phyloP scores from a whole-genome alignment of 2,797 vertebrate species.

The Selene dorsalis region DNA sequence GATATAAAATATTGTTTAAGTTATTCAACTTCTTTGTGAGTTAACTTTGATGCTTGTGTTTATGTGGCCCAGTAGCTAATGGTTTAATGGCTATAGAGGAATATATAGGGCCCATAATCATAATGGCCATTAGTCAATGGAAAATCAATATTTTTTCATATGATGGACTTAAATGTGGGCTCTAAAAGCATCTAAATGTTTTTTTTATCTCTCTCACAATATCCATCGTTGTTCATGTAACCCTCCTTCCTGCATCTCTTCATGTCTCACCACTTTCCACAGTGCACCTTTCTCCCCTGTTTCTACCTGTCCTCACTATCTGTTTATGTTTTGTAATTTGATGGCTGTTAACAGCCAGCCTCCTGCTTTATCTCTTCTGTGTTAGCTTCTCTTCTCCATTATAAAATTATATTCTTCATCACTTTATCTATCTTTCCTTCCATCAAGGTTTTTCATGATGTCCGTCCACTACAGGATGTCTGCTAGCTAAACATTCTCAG shows the following conservation, averaged over 20 bases:
- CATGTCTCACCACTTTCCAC: background rate
- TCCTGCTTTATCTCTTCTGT: background rate
- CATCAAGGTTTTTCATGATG: slow-evolving; percentile 11
- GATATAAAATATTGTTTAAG: background rate
- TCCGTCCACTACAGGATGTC: slow-evolving; percentile 24
- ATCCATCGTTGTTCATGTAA: background rate
- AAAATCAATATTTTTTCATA: slow-evolving; percentile 77
- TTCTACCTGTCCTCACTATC: background rate
- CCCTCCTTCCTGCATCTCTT: background rate
- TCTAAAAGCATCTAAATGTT: slow-evolving; percentile 67
- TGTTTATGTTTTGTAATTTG: background rate
- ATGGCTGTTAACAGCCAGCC: background rate
- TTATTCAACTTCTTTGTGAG: background rate
- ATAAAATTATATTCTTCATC: background rate
- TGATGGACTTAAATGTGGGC: slow-evolving; percentile 57
- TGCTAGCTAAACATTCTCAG: slow-evolving; percentile 30
- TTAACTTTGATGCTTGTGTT: slow-evolving; percentile 9
- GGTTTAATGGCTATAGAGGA: slow-evolving; percentile 61
- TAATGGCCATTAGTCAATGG: slow-evolving; percentile 71
- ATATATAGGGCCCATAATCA: slow-evolving; percentile 58
- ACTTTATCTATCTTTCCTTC: slow-evolving; percentile 1
- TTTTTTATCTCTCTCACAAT: background rate
- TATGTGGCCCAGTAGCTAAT: slow-evolving; percentile 43
- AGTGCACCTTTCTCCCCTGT: background rate
- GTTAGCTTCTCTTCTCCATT: background rate